Conservation (phyloP, 2,888 invertebrate genomes). For the Lacanobia oleracea region DNA sequence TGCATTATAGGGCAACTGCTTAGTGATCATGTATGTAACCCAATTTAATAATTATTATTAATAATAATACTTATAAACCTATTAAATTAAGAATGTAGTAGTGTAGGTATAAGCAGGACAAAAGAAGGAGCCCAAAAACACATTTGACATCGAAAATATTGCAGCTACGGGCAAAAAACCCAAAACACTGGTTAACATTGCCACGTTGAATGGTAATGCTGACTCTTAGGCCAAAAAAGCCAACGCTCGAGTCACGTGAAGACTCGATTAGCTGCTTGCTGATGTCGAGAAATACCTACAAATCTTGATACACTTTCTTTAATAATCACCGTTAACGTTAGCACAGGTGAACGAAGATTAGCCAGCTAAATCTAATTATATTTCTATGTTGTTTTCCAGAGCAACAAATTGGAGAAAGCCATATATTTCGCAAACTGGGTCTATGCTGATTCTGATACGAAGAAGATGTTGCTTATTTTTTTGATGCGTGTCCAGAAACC, state of each 20-base stretch:
- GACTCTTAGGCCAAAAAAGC: background rate
- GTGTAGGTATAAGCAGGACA: no score
- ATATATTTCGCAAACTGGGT: conserved; percentile 83
- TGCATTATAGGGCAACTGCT: conserved; percentile 84
- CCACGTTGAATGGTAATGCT: background rate
- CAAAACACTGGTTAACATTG: no score
- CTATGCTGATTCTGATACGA: conserved; percentile 75
- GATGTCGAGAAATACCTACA: background rate
- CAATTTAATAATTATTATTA: background rate
- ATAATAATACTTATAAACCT: background rate
- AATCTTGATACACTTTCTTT: no score
- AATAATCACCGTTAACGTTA: no score
- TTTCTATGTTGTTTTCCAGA: conserved; percentile 71
- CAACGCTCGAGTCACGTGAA: background rate
- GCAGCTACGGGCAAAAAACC: no score
- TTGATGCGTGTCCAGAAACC: conserved; percentile 82
- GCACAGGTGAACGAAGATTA: no score
- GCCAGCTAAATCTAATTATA: background rate
- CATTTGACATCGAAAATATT: no score
- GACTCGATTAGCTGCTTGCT: background rate
- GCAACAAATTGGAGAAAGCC: conserved; percentile 74
- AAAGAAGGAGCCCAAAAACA: no score
- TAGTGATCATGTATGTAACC: conserved; percentile 78
- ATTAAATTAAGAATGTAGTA: no score
- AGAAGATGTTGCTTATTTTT: conserved; percentile 77